Conservation (phyloP, 2,888 invertebrate genomes). For the Nomada hirtipes region DNA sequence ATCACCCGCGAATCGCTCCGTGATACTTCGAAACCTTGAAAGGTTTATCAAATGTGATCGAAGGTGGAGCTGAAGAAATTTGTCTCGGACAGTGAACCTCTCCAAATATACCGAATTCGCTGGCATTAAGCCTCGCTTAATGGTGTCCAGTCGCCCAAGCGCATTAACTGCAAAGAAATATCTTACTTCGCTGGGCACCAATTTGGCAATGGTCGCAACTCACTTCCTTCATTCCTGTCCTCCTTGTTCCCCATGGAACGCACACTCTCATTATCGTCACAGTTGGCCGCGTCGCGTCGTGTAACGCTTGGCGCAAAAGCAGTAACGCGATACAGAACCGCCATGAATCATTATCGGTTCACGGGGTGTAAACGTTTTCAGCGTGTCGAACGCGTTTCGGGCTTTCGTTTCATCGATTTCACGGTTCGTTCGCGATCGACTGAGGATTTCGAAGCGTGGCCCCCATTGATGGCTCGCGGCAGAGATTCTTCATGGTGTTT, state of each 20-base stretch:
- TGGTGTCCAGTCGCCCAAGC: not conserved
- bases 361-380: slow-evolving; percentile 30
- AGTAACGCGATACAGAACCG: not conserved
- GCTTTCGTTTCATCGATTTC: slow-evolving; percentile 47
- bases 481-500: slow-evolving; percentile 24
- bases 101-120: not conserved
- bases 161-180: not conserved
- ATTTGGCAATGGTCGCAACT: slow-evolving; percentile 4
- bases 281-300: slow-evolving; percentile 14
- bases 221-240: not conserved
- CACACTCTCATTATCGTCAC: not conserved
- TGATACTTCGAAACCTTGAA: too few relatives aligned
- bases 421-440: slow-evolving; percentile 50
- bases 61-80: too few relatives aligned
- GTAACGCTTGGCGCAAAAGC: slow-evolving; percentile 18
- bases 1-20: too few relatives aligned
- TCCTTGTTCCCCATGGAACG: not conserved
- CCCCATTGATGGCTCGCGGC: slow-evolving; percentile 26
- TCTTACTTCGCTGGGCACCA: not conserved
- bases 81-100: too few relatives aligned
- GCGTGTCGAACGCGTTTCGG: slow-evolving; percentile 41
- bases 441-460: slow-evolving; percentile 25
- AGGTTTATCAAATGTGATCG: too few relatives aligned
- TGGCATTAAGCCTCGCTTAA: not conserved
- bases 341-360: slow-evolving; percentile 19